These are phyloP conservation scores for Lasiurus borealis DNA, from an alignment of 2,113 vertebrate genomes.

Conservation along the genomic window DNA sequence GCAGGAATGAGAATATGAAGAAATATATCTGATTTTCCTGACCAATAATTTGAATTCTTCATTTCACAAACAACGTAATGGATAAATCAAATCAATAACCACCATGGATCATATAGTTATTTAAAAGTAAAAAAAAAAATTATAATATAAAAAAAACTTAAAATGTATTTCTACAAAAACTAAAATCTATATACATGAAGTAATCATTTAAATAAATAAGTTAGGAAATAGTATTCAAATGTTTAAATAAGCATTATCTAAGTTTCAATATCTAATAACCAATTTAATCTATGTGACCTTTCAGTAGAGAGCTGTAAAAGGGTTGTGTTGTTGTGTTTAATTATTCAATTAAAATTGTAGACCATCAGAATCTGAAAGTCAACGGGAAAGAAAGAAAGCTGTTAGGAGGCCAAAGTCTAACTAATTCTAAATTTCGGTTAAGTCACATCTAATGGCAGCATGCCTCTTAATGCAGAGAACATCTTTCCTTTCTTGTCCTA, in stretches of 20 bases:
- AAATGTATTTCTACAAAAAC: not conserved
- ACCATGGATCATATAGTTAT: rapidly evolving
- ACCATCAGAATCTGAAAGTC: not conserved
- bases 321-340: not conserved
- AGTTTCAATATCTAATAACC: not conserved
- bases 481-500: not conserved
- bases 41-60: not conserved
- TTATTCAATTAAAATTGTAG: not conserved
- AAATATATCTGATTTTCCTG: not conserved
- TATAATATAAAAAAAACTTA: not conserved
- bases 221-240: not conserved
- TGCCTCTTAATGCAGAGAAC: not conserved
- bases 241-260: not conserved
- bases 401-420: not conserved
- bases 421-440: not conserved
- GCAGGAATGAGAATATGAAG: not conserved
- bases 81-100: not conserved
- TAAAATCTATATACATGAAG: not conserved
- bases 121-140: conserved; percentile 18
- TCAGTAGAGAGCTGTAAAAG: not conserved
- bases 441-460: not conserved
- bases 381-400: not conserved
- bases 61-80: not conserved
- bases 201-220: not conserved
- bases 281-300: not conserved